Conservation (phyloP, 1,140 invertebrate genomes). For the Heliconius himera region DNA sequence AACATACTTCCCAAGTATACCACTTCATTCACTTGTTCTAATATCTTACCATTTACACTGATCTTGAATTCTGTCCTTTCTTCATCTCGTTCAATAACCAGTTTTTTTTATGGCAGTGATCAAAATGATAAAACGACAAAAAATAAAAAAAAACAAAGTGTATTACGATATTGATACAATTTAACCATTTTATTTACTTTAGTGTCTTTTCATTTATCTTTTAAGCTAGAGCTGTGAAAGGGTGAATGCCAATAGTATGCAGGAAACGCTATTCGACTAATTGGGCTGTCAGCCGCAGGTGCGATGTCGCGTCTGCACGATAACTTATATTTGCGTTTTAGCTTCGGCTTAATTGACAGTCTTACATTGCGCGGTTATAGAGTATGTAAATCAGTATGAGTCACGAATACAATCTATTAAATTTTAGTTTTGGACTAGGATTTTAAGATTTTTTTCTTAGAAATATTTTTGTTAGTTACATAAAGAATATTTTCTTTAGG, state of each 20-base stretch:
- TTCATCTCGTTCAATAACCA: too few relatives aligned
- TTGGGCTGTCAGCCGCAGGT: constrained; percentile 68
- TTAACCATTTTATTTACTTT: neutral
- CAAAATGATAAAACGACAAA: too few relatives aligned
- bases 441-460: neutral
- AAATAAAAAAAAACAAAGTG: neutral
- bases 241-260: constrained; percentile 34
- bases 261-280: constrained; percentile 52
- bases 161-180: neutral
- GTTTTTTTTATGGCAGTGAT: too few relatives aligned
- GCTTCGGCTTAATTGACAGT: constrained; percentile 55
- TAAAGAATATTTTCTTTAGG: too few relatives aligned
- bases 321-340: constrained; percentile 60
- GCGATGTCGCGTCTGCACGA: constrained; percentile 46
- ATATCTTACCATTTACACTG: too few relatives aligned
- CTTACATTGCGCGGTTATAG: constrained; percentile 31
- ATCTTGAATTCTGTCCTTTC: too few relatives aligned
- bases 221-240: constrained; percentile 23
- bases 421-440: neutral
- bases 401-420: constrained; percentile 16
- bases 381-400: constrained; percentile 28
- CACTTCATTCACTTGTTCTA: too few relatives aligned
- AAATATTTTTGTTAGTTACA: too few relatives aligned
- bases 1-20: too few relatives aligned
- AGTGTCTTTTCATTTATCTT: neutral